phyloP scores from a whole-genome alignment of 2,797 vertebrate species.

The Lates japonicus region DNA sequence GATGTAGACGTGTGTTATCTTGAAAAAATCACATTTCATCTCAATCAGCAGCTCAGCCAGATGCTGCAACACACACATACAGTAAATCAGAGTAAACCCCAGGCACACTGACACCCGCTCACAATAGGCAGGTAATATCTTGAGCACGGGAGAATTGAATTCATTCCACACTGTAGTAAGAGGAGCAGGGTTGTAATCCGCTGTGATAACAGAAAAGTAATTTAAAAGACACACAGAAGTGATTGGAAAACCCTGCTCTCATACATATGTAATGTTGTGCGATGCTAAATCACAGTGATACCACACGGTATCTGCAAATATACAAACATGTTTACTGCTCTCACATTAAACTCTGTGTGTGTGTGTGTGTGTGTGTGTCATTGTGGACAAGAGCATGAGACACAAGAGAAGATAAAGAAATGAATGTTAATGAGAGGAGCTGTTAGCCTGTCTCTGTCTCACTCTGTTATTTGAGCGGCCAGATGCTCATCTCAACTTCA shows the following conservation, averaged over 20 bases:
- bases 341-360: background rate
- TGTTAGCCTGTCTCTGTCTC: slow-evolving; percentile 26
- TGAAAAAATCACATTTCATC: slow-evolving; percentile 30
- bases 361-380: slow-evolving; percentile 8
- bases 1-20: slow-evolving; percentile 1
- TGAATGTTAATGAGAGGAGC: slow-evolving; percentile 17
- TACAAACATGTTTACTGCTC: slow-evolving; percentile 11
- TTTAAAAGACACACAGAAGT: slow-evolving; percentile 66
- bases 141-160: slow-evolving; percentile 48
- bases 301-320: slow-evolving; percentile 3
- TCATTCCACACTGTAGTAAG: slow-evolving; percentile 52
- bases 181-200: slow-evolving; percentile 57
- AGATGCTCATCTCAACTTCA: slow-evolving; percentile 41
- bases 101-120: slow-evolving; percentile 40
- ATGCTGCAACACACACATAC: background rate
- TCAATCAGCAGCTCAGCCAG: slow-evolving; percentile 23
- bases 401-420: background rate
- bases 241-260: slow-evolving; percentile 58
- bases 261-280: slow-evolving; percentile 65
- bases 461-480: slow-evolving; percentile 15
- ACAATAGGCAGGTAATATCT: slow-evolving; percentile 64
- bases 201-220: slow-evolving; percentile 67
- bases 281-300: slow-evolving; percentile 26
- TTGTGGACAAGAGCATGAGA: background rate
- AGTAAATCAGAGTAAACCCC: slow-evolving; percentile 39